phyloP scores from a whole-genome alignment of 2,797 vertebrate genomes.

The Mormyrops attenuatus region DNA sequence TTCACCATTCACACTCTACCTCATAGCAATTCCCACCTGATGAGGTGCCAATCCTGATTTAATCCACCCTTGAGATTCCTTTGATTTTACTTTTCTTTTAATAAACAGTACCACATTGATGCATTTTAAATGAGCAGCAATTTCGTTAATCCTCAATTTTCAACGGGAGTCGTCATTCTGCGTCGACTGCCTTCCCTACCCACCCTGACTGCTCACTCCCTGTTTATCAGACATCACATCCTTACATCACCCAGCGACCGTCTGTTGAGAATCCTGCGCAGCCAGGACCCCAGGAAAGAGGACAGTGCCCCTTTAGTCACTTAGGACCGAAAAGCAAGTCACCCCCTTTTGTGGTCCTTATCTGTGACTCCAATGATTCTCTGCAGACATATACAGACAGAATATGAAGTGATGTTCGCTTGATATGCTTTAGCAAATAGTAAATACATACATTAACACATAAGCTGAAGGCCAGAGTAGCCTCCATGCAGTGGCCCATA shows the following conservation, averaged over 20 bases:
- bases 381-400: conserved; percentile 51
- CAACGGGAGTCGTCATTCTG: conserved; percentile 40
- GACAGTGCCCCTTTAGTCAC: not conserved
- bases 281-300: not conserved
- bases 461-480: not conserved
- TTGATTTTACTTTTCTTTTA: conserved; percentile 43
- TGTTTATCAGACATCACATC: conserved; percentile 48
- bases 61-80: conserved; percentile 62
- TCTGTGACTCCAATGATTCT: conserved; percentile 30
- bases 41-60: conserved; percentile 50
- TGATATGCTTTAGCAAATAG: conserved; percentile 61
- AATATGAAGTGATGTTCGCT: conserved; percentile 53
- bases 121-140: conserved; percentile 38
- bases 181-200: conserved; percentile 22
- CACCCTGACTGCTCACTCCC: conserved; percentile 34
- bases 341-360: not conserved
- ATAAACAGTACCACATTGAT: conserved; percentile 40
- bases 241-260: conserved; percentile 50
- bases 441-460: not conserved
- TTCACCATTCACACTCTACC: conserved; percentile 45
- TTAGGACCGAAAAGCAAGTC: not conserved
- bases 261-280: conserved; percentile 48
- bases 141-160: conserved; percentile 51
- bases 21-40: conserved; percentile 28
- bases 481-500: not conserved